Percentiles rank a stretch among this genome's conserved stretches.
These are phyloP conservation scores for Alfaro cultratus DNA, from an alignment of 2,797 vertebrate genomes.

Conservation along the genomic window DNA sequence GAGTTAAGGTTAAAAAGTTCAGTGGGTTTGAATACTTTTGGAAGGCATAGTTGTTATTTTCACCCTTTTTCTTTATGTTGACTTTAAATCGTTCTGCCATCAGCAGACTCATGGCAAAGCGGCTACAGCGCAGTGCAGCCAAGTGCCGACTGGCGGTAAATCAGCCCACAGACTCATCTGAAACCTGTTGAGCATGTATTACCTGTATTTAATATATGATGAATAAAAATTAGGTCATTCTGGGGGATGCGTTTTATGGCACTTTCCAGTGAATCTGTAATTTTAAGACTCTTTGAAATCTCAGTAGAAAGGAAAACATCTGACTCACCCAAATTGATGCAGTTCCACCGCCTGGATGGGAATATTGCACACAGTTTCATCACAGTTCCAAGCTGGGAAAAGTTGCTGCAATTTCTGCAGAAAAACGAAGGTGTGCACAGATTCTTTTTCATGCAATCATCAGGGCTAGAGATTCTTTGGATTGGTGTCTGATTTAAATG, in stretches of 20 bases:
- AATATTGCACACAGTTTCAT: constrained; percentile 63
- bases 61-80: background rate
- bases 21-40: background rate
- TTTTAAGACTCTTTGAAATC: constrained; percentile 29
- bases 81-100: constrained; percentile 9
- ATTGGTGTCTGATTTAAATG: constrained; percentile 40
- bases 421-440: background rate
- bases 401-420: constrained; percentile 27
- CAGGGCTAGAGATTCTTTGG: constrained; percentile 22
- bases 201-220: constrained; percentile 16
- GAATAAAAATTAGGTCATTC: constrained; percentile 1
- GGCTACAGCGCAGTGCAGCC: constrained; percentile 58
- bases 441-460: constrained; percentile 26
- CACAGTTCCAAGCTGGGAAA: constrained; percentile 37
- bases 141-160: constrained; percentile 64
- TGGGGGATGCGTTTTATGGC: background rate
- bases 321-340: constrained; percentile 20
- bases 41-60: background rate
- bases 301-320: constrained; percentile 27
- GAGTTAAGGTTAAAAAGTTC: background rate
- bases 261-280: constrained; percentile 21
- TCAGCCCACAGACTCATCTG: constrained; percentile 44
- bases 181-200: constrained; percentile 51
- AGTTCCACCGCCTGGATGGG: constrained; percentile 17
- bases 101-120: constrained; percentile 27